Percentiles rank a stretch among this genome's conserved stretches.
Conservation (phyloP, 1,140 invertebrate genomes). For the Drosophila pallidifrons region DNA sequence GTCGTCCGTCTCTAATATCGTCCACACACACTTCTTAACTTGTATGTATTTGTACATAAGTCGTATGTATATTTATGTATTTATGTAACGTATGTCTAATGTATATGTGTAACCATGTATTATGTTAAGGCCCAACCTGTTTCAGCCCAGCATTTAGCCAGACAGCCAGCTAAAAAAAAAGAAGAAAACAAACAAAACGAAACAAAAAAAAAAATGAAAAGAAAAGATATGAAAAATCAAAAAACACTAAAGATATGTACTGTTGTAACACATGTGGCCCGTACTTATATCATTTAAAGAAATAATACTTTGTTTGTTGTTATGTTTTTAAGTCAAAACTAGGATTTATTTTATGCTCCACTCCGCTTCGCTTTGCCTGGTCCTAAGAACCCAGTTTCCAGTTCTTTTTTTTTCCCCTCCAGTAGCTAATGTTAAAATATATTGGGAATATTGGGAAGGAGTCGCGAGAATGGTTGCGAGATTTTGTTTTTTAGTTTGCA, state of each 20-base stretch:
- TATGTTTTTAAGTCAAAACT: slow-evolving; percentile 72
- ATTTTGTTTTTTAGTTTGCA: slow-evolving; percentile 9
- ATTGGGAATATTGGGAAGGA: background rate
- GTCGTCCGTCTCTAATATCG: slow-evolving; percentile 4
- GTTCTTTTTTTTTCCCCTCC: background rate
- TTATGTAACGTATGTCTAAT: slow-evolving; percentile 11
- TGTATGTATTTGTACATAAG: slow-evolving; percentile 2
- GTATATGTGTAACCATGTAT: slow-evolving; percentile 3
- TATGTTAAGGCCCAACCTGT: slow-evolving; percentile 6
- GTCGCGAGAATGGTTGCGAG: background rate
- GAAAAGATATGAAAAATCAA: background rate
- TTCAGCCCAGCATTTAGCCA: slow-evolving; percentile 32
- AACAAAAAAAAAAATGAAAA: background rate
- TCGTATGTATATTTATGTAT: slow-evolving; percentile 23
- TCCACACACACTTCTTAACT: slow-evolving; percentile 11
- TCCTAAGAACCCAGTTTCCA: background rate
- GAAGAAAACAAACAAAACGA: too few relatives aligned
- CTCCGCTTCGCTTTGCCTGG: background rate
- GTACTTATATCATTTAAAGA: slow-evolving; percentile 7
- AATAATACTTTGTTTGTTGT: slow-evolving; percentile 62
- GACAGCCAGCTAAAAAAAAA: background rate
- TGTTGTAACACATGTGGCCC: slow-evolving; percentile 8
- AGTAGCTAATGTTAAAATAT: background rate
- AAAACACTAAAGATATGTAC: too few relatives aligned
- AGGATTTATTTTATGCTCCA: slow-evolving; percentile 39